phyloP scores from a whole-genome alignment of 2,888 invertebrate species.

The Scaptodrosophila latifasciaeformis region DNA sequence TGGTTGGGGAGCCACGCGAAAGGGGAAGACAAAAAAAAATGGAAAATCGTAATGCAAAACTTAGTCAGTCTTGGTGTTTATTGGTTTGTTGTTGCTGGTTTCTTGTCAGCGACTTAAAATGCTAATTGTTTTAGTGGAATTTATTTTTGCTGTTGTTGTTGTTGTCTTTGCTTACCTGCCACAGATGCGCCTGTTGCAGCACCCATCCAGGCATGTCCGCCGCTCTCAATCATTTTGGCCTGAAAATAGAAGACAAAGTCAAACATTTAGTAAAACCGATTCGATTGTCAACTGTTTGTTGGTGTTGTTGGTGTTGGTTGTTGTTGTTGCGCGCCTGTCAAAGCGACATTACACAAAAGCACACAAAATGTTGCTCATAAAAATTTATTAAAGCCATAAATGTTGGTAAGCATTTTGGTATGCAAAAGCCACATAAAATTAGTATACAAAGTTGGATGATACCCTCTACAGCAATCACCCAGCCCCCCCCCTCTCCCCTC shows the following conservation, averaged over 20 bases:
- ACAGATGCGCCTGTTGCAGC: conserved; percentile 72
- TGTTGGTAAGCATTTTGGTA: conserved; percentile 58
- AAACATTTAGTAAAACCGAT: conserved; percentile 6
- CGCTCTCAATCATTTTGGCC: conserved; percentile 74
- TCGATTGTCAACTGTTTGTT: conserved; percentile 1
- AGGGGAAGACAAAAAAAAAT: conserved; percentile 3
- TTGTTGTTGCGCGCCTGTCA: conserved; percentile 3
- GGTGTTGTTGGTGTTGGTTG: conserved; percentile 11
- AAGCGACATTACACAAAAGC: conserved; percentile 31
- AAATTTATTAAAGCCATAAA: conserved; percentile 69
- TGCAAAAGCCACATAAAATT: conserved; percentile 63
- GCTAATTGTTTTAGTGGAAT: neutral
- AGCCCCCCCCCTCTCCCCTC: neutral
- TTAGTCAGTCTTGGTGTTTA: neutral
- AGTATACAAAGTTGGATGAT: conserved; percentile 60
- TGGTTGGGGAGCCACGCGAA: conserved; percentile 27
- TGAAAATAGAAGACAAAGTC: conserved; percentile 39
- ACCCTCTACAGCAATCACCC: conserved; percentile 19
- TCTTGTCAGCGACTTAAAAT: conserved; percentile 5
- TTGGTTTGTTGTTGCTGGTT: conserved; percentile 29
- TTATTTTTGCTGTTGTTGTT: conserved; percentile 2
- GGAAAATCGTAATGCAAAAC: neutral
- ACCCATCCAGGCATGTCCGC: conserved; percentile 73
- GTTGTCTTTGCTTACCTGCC: conserved; percentile 66
- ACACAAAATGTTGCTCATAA: conserved; percentile 56